Base-by-base conservation (phyloP, 2,888 invertebrate genomes). In the Trachelus stipa region DNA sequence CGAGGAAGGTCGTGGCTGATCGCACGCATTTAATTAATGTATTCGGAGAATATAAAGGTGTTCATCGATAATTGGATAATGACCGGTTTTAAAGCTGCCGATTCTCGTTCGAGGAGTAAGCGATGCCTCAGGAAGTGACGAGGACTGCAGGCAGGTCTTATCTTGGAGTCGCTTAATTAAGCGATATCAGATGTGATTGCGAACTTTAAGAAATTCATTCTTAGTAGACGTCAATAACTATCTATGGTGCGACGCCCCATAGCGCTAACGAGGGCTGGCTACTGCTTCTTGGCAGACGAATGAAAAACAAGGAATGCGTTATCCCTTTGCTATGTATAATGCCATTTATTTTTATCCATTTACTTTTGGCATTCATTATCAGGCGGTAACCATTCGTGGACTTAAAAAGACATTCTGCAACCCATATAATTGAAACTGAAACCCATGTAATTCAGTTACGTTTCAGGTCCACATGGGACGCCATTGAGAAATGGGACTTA, bases 181-280 rank as follows among this genome's bases (percentile, higher is more conserved):
- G 78, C 77, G 76, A 77, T 81, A 76, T 69, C 71, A 76, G 76
- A 78, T 77, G 75, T 76, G 71, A 74, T 68, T 76, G 75, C 56
- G 75, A 40, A 37, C 75, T 12, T 31, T 68, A 34, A 75, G 76
- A 69, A 73, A 76, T 81, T 74, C 35, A 69, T 69, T 76, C 77
- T 71, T 33, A 56, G 56, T 23, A 23, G 23, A 6, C 23, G 9
- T 56, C 40, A 6, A 9, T 56, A 56, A 56, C 23, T 56, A 15
- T 56, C 68, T 37, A 40, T 30, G 34, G 40, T 34, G 33, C 56
- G 35, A 77, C 73, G 33, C 77, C 80, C 81, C 76, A 78, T 34
- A 73, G 79, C 68, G 77, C 76, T 81, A 81, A 81, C 73, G 81
- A 81, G 73, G 30, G 68, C 34, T 68, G 76, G 77, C 78, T 79